Evolutionary conservation across 53 echinoderm and acorn worm species (phyloP).

Genomic region (Arbacia lixula): DNA sequence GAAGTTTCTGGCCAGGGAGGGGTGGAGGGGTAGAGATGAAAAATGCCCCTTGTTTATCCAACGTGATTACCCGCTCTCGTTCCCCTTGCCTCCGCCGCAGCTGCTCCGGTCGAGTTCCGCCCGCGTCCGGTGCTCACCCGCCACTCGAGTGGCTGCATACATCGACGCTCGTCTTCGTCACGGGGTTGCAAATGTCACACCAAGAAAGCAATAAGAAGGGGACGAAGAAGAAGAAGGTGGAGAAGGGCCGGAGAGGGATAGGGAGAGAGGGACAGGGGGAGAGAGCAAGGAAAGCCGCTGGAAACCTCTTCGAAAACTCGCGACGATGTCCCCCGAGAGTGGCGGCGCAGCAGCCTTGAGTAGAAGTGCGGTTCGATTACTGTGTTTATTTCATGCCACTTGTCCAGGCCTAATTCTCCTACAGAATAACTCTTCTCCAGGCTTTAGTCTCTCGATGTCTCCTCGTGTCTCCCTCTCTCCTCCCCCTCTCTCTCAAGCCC

Average conservation of each 20-base stretch:
- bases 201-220: too few relatives aligned
- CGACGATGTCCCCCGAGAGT: constrained; percentile 35
- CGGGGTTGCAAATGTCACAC: constrained; percentile 57
- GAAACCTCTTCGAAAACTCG: constrained; percentile 20
- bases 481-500: too few relatives aligned
- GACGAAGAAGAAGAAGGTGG: not conserved
- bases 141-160: constrained; percentile 49
- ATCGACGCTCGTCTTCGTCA: constrained; percentile 46
- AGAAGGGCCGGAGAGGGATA: not conserved
- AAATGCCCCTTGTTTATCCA: constrained; percentile 54
- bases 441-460: not conserved
- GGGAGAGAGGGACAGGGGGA: not conserved
- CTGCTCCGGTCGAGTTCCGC: constrained; percentile 47
- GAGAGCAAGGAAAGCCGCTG: constrained; percentile 17
- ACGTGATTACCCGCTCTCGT: constrained; percentile 25
- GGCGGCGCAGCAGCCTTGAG: constrained; percentile 46
- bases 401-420: constrained; percentile 34
- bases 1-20: too few relatives aligned
- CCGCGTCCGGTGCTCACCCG: constrained; percentile 47
- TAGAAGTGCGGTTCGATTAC: constrained; percentile 40
- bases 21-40: too few relatives aligned
- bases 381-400: constrained; percentile 45
- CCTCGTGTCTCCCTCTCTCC: not conserved
- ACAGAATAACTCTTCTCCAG: not conserved
- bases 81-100: constrained; percentile 45